Base-by-base conservation (phyloP, 1,140 invertebrate species). In the Neodiprion lecontei region DNA sequence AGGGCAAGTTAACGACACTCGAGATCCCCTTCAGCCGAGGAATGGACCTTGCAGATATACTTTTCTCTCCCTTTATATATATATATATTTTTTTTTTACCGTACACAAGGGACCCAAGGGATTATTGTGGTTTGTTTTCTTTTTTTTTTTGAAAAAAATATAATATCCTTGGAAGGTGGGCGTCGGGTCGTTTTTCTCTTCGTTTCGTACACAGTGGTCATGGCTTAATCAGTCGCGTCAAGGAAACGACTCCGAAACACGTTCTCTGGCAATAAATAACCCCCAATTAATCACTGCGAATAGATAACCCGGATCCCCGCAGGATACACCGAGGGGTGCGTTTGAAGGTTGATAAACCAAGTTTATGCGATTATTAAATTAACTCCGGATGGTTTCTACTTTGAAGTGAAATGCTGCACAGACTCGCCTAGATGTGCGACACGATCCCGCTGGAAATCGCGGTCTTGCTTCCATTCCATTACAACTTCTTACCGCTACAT, bases 351-450 rank as follows among this genome's bases (percentile, higher is more conserved):
- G 53, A 61, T 61, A 40, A 40, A 61, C 53, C 3, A 61, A 61
- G 11, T 61, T 61, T 61, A 17, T 61, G n/a, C 53, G n/a, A 17
- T 61, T 61, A 61, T 61, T 61, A 61, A 61, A 61, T 61, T 61
- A 61, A 17, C 11, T 9, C 11, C 11, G 9, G 53, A 14, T 9
- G 11, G 53, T 61, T 61, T 40, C 28, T 40, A 61, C 53, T 61
- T 61, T 61, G n/a, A 61, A 61, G 11, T 61, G 53, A 61, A 17
- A 61, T 14, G n/a, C n/a, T 61, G 53, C 28, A 40, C 2, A 40
- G 28, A 40, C 28, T 40, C 5, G 2, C 28, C 28, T 40, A 40
- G 28, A 40, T 40, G 28, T 17, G 53, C 4, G 53, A 61, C 53
- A 61, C 53, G 53, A 61, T 17, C 53, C 53, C 53, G 3, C 4